phyloP scores from a whole-genome alignment of 1,140 invertebrate genomes.

The Drosophila baimaii region DNA sequence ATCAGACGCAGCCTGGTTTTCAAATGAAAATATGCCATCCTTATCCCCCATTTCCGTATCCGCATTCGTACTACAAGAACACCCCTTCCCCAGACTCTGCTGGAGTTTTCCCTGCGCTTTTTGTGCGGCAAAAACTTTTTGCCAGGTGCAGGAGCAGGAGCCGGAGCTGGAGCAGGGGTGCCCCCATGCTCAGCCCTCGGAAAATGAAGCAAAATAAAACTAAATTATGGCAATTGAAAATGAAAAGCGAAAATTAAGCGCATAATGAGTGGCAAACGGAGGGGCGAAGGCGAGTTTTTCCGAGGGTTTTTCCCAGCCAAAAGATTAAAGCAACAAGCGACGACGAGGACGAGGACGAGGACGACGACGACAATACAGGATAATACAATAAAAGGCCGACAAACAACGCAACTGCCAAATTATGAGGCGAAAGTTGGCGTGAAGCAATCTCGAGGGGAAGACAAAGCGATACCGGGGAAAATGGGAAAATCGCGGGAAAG shows the following conservation, averaged over 20 bases:
- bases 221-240: slow-evolving; percentile 84
- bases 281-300: slow-evolving; percentile 7
- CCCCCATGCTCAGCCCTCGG: background rate
- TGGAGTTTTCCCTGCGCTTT: slow-evolving; percentile 25
- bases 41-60: slow-evolving; percentile 14
- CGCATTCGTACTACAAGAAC: no score
- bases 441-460: slow-evolving; percentile 33
- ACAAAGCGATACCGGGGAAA: slow-evolving; percentile 30
- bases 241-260: slow-evolving; percentile 84
- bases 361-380: slow-evolving; percentile 59
- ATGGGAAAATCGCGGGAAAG: slow-evolving; percentile 26
- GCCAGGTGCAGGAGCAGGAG: slow-evolving; percentile 20
- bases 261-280: slow-evolving; percentile 71
- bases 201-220: slow-evolving; percentile 81
- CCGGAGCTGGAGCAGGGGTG: no score
- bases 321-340: slow-evolving; percentile 74
- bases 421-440: slow-evolving; percentile 58
- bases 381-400: slow-evolving; percentile 69
- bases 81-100: background rate
- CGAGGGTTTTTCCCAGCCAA: slow-evolving; percentile 10
- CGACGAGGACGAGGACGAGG: background rate
- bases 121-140: slow-evolving; percentile 63
- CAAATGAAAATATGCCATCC: slow-evolving; percentile 76
- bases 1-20: slow-evolving; percentile 79
- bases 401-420: slow-evolving; percentile 64